Base-by-base conservation (phyloP, 2,797 vertebrate species). In the Myotis vivesi region DNA sequence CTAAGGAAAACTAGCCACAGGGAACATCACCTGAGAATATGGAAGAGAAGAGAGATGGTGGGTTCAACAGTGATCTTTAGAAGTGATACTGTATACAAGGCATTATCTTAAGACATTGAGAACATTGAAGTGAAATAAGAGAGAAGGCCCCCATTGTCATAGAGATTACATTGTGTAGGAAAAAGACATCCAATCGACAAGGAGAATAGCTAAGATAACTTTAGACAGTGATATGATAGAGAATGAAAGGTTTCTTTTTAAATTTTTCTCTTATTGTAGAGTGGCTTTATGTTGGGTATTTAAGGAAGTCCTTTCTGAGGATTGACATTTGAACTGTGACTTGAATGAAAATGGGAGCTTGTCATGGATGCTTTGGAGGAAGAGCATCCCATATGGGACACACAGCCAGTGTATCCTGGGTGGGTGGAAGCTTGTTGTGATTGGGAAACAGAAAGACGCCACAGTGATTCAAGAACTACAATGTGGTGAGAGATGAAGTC, bases 301-400 rank as follows among this genome's bases (percentile, higher is more conserved):
- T 13, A 33, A 51, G 5, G 51, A 84, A 77, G 6, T n/a, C 30
- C 5, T 33, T 77, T 44, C 23, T 79, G 55, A 90, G 41, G 4
- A 51, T 16, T 90, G 66, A 92, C n/a, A 68, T 84, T 75, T 87
- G 55, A 96, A 36, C 44, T 80, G 59, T 81, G 17, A 75, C 38
- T 41, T 89, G n/a, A 89, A 62, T 79, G 57, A 55, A 73, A 92
- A 64, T 12, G 64, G n/a, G 20, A 68, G 25, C 41, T 89, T 46
- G n/a, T 15, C 22, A 33, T 16, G 4, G 23, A 19, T 25, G 9
- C 5, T 62, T 5, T 82, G 17, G 19, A 44, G 8, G 16, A 53
- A 82, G 55, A 76, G 1, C 57, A 36, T 73, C 81, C 30, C 8
- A 30, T 36, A 46, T 66, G n/a, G 30, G 33, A n/a, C 13, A 62